phyloP scores from a whole-genome alignment of 2,797 vertebrate genomes.

The Enteromius trimaculatus region DNA sequence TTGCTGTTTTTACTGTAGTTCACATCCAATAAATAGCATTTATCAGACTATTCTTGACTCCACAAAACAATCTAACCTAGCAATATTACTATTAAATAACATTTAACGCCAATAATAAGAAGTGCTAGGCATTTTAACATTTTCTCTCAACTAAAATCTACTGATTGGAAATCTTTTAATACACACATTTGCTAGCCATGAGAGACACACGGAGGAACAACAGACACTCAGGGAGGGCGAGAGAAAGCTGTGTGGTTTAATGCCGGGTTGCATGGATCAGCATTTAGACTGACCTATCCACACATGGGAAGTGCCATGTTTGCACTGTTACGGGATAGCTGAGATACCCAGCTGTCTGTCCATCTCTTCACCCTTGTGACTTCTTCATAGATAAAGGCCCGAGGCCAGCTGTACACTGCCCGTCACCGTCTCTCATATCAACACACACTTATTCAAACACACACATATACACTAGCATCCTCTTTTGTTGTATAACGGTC shows the following conservation, averaged over 20 bases:
- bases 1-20: neutral
- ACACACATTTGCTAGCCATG: neutral
- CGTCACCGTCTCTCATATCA: conserved; percentile 42
- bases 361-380: conserved; percentile 60
- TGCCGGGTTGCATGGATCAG: conserved; percentile 35
- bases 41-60: neutral
- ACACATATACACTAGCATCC: conserved; percentile 16
- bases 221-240: conserved; percentile 4
- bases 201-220: neutral
- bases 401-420: conserved; percentile 59
- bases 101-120: neutral
- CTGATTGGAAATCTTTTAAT: neutral
- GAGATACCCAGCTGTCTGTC: conserved; percentile 64
- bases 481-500: conserved; percentile 11
- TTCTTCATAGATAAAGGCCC: conserved; percentile 34
- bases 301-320: conserved; percentile 57
- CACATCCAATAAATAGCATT: neutral
- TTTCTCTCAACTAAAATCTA: neutral
- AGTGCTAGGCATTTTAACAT: neutral
- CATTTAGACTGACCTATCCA: conserved; percentile 24
- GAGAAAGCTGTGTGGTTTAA: conserved; percentile 32
- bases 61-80: neutral
- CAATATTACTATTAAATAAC: neutral
- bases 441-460: conserved; percentile 3
- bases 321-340: conserved; percentile 41